Evolutionary conservation across 2,888 invertebrate genomes (phyloP), one percentile per base, ranked within the genome.

Genomic region (Ametastegia equiseti): DNA sequence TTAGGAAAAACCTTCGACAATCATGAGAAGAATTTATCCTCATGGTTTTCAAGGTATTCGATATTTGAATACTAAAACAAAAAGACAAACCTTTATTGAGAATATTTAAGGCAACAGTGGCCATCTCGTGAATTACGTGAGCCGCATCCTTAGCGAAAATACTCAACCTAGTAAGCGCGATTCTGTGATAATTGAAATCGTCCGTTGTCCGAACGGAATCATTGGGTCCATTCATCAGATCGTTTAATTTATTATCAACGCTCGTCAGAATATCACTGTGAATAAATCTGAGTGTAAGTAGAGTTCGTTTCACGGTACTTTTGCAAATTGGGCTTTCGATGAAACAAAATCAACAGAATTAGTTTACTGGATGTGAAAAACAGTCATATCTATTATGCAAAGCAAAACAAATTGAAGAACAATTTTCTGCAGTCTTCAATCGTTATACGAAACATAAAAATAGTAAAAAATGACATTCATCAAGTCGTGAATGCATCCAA

Each of bases 41-140:
- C 42, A 5, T 42, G 42, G 5, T 42, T 9, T 42, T 5, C 42
- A 13, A 11, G 3, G 23, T 23, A 9, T 57, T 1, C 5, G 85
- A 67, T 36, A 83, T 82, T 33, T 85, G 80, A 1, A 84, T 47
- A 33, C 85, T 80, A 80, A 80, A 80, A 5, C 77, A 77, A 23
- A 84, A 36, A 45, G 47, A 54, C 33, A n/a, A 50, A 84, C 84
- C 82, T 23, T 78, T 57, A 23, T 60, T 57, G 9, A 88, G 39
- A 78, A 84, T 83, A 7, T 81, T 57, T 0, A 63, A 75, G 1
- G 81, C 73, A 2, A 84, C 45, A n/a, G 27, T 73, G 6, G 63
- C 5, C 0, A 82, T 69, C 57, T 88, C 87, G 82, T 90, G 87
- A 71, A 89, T 11, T 30, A 85, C 80, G 7, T 87, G 83, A 0